Evolutionary conservation across 2,797 vertebrate species (phyloP).

Genomic region (Tokudaia tokunoshimensis): DNA sequence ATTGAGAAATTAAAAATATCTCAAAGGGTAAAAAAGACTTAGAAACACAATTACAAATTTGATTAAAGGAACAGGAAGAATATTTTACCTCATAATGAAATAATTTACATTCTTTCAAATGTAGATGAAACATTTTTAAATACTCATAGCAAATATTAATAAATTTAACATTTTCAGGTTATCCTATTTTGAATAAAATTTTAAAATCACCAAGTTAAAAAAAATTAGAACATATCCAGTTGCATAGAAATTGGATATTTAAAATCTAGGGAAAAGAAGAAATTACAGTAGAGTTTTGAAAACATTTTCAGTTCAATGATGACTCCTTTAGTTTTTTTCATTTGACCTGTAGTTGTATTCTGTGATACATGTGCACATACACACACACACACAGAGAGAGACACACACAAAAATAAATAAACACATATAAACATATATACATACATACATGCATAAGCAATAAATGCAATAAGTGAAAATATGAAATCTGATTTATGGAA

Average conservation of each 20-base stretch:
- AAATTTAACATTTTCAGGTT: neutral
- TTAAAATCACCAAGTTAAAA: conserved; percentile 9
- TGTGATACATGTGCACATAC: neutral
- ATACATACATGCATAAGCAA: neutral
- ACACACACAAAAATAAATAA: neutral
- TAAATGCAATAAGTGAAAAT: neutral
- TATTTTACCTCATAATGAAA: neutral
- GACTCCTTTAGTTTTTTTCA: neutral
- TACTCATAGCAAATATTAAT: neutral
- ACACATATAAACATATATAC: neutral
- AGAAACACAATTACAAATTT: neutral
- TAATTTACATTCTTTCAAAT: conserved; percentile 33
- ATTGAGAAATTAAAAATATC: neutral
- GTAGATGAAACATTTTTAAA: neutral
- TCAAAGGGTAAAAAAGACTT: neutral
- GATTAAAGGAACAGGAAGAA: neutral
- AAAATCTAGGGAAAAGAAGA: neutral
- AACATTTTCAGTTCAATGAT: neutral
- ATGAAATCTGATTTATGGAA: neutral
- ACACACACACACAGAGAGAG: neutral
- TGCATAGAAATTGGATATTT: neutral
- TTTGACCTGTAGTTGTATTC: neutral
- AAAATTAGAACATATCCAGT: neutral
- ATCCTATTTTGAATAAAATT: neutral
- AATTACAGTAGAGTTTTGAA: neutral